These are phyloP conservation scores for Limenitis arthemis DNA, from an alignment of 2,888 invertebrate genomes.

Conservation along the genomic window DNA sequence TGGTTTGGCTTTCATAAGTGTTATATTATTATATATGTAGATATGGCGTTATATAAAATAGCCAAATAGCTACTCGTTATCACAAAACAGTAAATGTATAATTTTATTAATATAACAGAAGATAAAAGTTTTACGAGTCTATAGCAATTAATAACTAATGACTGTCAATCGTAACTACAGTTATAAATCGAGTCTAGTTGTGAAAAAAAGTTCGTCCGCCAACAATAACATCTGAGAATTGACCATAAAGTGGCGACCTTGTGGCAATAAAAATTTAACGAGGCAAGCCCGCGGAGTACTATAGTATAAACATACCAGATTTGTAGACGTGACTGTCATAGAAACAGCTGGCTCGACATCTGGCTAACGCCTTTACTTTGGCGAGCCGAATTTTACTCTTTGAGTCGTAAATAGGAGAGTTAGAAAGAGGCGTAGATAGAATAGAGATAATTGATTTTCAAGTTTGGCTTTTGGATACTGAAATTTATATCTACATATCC, in stretches of 20 bases:
- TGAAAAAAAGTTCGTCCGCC: conserved; percentile 58
- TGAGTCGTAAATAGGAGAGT: conserved; percentile 33
- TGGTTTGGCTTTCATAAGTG: too few relatives aligned
- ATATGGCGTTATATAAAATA: too few relatives aligned
- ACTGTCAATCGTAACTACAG: conserved; percentile 60
- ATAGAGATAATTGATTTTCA: too few relatives aligned
- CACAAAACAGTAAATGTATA: too few relatives aligned
- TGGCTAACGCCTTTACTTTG: conserved; percentile 27
- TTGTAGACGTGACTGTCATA: conserved; percentile 65
- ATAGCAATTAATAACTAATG: conserved; percentile 66
- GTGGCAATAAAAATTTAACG: conserved; percentile 73
- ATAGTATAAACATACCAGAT: conserved; percentile 56
- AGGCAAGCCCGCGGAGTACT: conserved; percentile 53
- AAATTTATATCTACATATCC: too few relatives aligned
- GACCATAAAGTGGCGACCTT: conserved; percentile 73
- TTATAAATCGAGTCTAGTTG: conserved; percentile 51
- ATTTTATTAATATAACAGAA: too few relatives aligned
- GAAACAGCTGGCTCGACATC: conserved; percentile 61
- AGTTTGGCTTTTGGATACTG: too few relatives aligned
- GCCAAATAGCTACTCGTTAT: too few relatives aligned
- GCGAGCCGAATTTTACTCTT: conserved; percentile 12
- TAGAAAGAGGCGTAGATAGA: conserved; percentile 24
- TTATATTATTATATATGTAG: too few relatives aligned
- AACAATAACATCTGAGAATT: conserved; percentile 70
- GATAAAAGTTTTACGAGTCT: conserved; percentile 50